Percentiles rank a stretch among this genome's conserved stretches.
phyloP scores from a whole-genome alignment of 2,113 vertebrate species.

The Mastomys natalensis region DNA sequence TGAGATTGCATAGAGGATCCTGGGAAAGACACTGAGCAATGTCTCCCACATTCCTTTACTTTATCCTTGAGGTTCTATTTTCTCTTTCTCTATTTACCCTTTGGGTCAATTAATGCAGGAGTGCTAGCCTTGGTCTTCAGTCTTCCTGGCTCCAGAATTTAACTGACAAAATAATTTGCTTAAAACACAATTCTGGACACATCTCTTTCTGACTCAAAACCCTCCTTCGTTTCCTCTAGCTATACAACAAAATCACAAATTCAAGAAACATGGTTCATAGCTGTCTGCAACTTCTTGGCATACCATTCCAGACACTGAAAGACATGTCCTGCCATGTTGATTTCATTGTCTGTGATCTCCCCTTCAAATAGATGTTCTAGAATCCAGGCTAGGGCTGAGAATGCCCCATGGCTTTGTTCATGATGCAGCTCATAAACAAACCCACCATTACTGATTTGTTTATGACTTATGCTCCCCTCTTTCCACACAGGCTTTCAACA shows the following conservation, averaged over 20 bases:
- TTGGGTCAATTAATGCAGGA: background rate
- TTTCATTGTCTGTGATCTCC: background rate
- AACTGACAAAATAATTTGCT: constrained; percentile 2
- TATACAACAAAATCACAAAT: background rate
- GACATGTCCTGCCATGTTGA: background rate
- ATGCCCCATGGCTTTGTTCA: background rate
- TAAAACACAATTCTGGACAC: background rate
- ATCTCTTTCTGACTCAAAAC: background rate
- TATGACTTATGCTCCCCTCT: background rate
- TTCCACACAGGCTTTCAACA: background rate
- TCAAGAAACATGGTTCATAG: background rate
- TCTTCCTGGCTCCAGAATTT: background rate
- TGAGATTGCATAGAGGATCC: background rate
- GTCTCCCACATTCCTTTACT: background rate
- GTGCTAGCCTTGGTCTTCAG: background rate
- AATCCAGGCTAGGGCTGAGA: background rate
- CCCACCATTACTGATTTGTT: background rate
- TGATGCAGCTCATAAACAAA: background rate
- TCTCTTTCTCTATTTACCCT: background rate
- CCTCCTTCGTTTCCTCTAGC: background rate
- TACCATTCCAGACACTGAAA: background rate
- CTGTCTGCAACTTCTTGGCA: background rate
- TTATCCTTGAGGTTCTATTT: background rate
- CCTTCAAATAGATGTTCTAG: background rate
- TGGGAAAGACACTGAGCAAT: background rate